These are phyloP conservation scores for Gisinianus flammeolus DNA, from an alignment of 2,888 invertebrate species.

Conservation along the genomic window DNA sequence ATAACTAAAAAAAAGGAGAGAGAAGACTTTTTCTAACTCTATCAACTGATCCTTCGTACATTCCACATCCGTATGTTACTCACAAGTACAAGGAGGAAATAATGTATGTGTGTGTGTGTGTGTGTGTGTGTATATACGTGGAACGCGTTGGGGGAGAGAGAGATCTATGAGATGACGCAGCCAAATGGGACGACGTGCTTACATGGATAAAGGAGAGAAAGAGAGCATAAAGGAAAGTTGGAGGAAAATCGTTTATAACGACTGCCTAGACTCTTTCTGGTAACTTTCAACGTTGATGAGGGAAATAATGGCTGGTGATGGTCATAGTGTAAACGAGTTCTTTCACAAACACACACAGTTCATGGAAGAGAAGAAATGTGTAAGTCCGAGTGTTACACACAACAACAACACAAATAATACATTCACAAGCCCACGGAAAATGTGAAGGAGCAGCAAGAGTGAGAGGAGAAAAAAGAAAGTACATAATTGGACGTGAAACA, in stretches of 20 bases:
- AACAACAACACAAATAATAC: neutral
- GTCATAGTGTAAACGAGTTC: constrained; percentile 18
- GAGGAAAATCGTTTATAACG: constrained; percentile 22
- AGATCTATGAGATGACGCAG: constrained; percentile 22
- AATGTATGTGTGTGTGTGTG: neutral
- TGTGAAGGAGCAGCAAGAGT: neutral
- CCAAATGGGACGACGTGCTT: constrained; percentile 27
- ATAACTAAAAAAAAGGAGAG: neutral
- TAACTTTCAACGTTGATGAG: neutral
- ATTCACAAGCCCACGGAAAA: neutral
- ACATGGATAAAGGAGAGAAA: constrained; percentile 11
- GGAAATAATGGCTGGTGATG: constrained; percentile 12
- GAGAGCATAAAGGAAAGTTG: neutral
- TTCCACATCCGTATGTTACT: no score
- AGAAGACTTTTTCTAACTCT: neutral
- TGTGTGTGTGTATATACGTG: neutral
- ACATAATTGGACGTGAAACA: constrained; percentile 1
- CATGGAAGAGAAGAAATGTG: neutral
- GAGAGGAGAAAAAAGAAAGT: constrained; percentile 15
- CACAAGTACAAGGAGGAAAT: neutral
- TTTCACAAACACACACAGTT: neutral
- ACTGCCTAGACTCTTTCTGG: neutral
- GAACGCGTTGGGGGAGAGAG: neutral
- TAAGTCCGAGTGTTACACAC: neutral
- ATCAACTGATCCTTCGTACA: no score